Evolutionary conservation across 2,888 invertebrate species (phyloP), one percentile per base, ranked within the genome.

Genomic region (Ectemnius cavifrons): DNA sequence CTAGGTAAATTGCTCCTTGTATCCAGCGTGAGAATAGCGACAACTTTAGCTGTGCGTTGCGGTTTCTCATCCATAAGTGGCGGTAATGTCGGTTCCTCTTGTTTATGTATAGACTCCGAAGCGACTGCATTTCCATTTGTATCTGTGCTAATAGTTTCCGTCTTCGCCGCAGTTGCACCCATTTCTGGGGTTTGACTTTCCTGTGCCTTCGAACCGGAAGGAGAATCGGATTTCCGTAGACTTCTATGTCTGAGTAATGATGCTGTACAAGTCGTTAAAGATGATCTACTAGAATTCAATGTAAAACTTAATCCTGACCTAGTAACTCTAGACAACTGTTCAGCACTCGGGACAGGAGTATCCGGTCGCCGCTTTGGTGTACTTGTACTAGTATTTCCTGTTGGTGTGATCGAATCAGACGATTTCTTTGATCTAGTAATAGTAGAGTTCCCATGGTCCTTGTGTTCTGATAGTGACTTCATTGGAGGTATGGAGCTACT

Each of bases 1-100:
- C 64, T 63, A 1, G 61, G 67, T 63, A 77, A 69, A 45, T 73
- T 68, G 59, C 69, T 81, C 14, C 80, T 76, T 3, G 89, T 86
- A 49, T 90, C 90, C 2, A 90, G 64, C 16, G 83, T 88, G 0
- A 90, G 80, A 57, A 89, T 89, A 0, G 90, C 90, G 0, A 90
- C 88, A 14, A 89, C 90, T 62, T 90, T 90, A 0, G 90, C 90
- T 0, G 90, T 90, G 52, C 90, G 83, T 58, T 90, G 90, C 0
- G 90, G 89, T 61, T 85, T 88, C n/a, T 89, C 89, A 16, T 72
- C 75, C 1, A 70, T 62, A 4, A 68, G 72, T 2, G 60, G 2
- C 4, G 70, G 1, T 8, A 69, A 49, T 6, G 61, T 14, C 1
- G 71, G 18, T 0, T 72, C 69, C 0, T 65, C 71, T 18, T 71